A percentile compares a stretch with the other conserved stretches of the same genome.
Evolutionary conservation across 2,888 invertebrate species (phyloP).

Genomic region (Coelopa pilipes): DNA sequence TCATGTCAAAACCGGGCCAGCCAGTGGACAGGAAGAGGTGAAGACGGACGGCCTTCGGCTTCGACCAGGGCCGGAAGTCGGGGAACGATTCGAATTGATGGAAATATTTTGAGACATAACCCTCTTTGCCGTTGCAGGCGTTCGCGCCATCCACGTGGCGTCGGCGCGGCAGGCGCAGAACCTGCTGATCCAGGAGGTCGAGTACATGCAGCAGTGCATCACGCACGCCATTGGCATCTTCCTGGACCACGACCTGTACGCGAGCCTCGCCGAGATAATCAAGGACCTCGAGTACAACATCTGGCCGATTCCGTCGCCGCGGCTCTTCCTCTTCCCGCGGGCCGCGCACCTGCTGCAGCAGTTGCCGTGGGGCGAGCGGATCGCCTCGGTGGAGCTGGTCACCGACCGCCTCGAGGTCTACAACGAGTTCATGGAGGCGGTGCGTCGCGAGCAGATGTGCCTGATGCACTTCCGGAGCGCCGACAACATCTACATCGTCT

Average conservation of each 20-base stretch:
- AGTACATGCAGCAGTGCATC: slow-evolving; percentile 63
- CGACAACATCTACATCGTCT: slow-evolving; percentile 62
- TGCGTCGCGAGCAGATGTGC: slow-evolving; percentile 63
- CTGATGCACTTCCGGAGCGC: slow-evolving; percentile 64
- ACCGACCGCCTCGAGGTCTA: slow-evolving; percentile 61
- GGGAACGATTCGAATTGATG: too few relatives aligned
- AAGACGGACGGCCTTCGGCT: too few relatives aligned
- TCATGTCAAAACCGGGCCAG: too few relatives aligned
- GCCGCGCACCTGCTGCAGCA: slow-evolving; percentile 64
- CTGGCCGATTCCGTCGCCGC: slow-evolving; percentile 63
- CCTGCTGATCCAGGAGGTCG: slow-evolving; percentile 63
- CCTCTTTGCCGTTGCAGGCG: slow-evolving; percentile 49
- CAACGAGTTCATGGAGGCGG: slow-evolving; percentile 64
- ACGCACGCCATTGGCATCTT: slow-evolving; percentile 63
- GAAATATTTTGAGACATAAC: background rate
- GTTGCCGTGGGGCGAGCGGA: slow-evolving; percentile 65
- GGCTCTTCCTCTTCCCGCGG: slow-evolving; percentile 59
- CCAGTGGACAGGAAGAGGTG: too few relatives aligned
- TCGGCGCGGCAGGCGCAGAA: slow-evolving; percentile 57
- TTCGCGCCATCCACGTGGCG: slow-evolving; percentile 60
- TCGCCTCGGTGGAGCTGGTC: slow-evolving; percentile 65
- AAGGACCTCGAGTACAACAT: slow-evolving; percentile 64
- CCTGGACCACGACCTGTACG: slow-evolving; percentile 60
- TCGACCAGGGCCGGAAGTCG: too few relatives aligned
- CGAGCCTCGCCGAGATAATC: slow-evolving; percentile 55